phyloP scores from a whole-genome alignment of 2,113 vertebrate species.

The Perca fluviatilis region DNA sequence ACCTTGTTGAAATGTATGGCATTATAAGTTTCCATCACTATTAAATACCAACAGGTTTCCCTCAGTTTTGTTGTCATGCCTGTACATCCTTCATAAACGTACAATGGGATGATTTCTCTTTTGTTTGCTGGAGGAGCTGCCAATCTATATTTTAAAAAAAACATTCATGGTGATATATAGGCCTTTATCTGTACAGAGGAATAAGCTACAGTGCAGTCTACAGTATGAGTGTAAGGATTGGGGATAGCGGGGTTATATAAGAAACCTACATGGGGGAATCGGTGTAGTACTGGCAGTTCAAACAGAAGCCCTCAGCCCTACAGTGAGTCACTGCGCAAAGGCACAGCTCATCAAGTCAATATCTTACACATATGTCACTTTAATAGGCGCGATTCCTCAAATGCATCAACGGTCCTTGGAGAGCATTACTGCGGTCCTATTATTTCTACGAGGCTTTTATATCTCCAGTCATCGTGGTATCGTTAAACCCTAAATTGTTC shows the following conservation, averaged over 20 bases:
- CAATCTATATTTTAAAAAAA: constrained; percentile 27
- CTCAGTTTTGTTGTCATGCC: constrained; percentile 6
- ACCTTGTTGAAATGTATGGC: neutral
- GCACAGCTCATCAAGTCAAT: constrained; percentile 56
- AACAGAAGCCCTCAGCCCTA: constrained; percentile 23
- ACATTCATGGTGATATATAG: constrained; percentile 33
- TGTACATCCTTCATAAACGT: neutral
- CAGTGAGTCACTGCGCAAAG: constrained; percentile 51
- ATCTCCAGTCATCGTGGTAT: constrained; percentile 1
- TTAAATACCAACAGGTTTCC: neutral
- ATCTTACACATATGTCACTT: constrained; percentile 41
- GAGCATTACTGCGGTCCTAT: neutral
- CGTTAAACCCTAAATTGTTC: constrained; percentile 3
- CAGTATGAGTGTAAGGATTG: constrained; percentile 54
- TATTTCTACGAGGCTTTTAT: constrained; percentile 41
- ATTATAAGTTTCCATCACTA: neutral
- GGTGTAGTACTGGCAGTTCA: constrained; percentile 47
- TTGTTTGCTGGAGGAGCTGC: constrained; percentile 15
- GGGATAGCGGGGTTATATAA: constrained; percentile 56
- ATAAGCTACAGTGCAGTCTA: constrained; percentile 60
- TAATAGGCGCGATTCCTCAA: constrained; percentile 30
- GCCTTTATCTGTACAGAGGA: constrained; percentile 43
- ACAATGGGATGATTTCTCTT: neutral
- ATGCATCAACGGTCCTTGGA: constrained; percentile 2
- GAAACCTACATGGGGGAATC: constrained; percentile 44